phyloP scores from a whole-genome alignment of 1,140 invertebrate species.

The Formica selysi region DNA sequence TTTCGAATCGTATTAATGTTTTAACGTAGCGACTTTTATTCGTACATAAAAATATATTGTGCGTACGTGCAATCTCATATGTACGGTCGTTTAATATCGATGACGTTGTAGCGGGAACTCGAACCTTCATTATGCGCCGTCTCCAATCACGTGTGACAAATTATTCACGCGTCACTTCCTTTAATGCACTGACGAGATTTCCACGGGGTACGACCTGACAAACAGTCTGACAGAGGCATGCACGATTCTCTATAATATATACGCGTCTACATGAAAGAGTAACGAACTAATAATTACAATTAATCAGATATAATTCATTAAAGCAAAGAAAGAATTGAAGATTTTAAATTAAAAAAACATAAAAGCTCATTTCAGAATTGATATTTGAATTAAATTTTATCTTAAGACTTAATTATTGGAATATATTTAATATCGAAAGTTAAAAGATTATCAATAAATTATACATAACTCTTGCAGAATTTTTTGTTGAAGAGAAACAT shows the following conservation, averaged over 20 bases:
- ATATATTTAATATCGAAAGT: neutral
- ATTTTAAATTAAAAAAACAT: neutral
- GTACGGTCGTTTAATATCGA: conserved; percentile 46
- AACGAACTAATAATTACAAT: conserved; percentile 27
- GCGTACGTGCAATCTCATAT: neutral
- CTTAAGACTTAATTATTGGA: neutral
- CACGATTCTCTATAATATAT: conserved; percentile 2
- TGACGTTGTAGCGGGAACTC: conserved; percentile 64
- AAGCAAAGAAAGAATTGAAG: neutral
- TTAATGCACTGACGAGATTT: conserved; percentile 40
- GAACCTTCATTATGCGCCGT: conserved; percentile 68
- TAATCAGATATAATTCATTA: neutral
- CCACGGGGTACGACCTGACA: conserved; percentile 35
- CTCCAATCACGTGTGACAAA: conserved; percentile 79
- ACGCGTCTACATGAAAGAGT: neutral
- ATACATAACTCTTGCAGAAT: neutral
- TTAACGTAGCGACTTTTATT: neutral
- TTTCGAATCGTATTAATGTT: neutral
- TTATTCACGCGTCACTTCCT: conserved; percentile 77
- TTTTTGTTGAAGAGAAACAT: neutral
- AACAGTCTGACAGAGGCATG: conserved; percentile 30
- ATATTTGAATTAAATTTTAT: neutral
- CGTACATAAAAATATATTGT: conserved; percentile 4
- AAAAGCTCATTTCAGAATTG: neutral
- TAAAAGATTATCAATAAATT: neutral